Evolutionary conservation across 1,140 invertebrate species (phyloP).

Genomic region (Aphaenogaster floridana): DNA sequence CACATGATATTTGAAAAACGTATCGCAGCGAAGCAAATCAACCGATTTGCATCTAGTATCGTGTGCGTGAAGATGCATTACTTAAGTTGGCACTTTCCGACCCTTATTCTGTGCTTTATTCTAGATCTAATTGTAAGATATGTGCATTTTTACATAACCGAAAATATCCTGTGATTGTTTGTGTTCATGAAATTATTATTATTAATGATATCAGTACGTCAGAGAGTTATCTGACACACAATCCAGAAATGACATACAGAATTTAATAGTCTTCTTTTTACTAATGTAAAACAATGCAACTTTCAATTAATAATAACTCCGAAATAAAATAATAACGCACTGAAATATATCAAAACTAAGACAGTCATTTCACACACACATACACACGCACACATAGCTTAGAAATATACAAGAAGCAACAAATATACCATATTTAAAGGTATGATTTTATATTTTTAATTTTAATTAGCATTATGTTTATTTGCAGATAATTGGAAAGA

Average conservation of each 20-base stretch:
- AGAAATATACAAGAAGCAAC: neutral
- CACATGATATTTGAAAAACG: neutral
- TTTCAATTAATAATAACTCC: neutral
- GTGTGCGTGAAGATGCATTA: too few species aligned
- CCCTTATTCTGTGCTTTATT: neutral
- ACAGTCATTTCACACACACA: neutral
- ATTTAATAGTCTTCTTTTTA: neutral
- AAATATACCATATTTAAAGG: neutral
- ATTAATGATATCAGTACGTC: neutral
- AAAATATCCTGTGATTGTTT: neutral
- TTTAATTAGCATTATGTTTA: neutral
- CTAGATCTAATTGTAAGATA: neutral
- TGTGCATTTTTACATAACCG: neutral
- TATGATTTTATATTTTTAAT: neutral
- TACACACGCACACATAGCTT: neutral
- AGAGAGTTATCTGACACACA: neutral
- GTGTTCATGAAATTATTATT: neutral
- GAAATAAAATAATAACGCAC: neutral
- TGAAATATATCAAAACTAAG: neutral
- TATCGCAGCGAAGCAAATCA: neutral
- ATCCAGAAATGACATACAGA: neutral
- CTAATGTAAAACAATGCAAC: neutral
- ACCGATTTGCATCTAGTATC: neutral
- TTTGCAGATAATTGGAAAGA: neutral
- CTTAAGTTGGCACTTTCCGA: too few species aligned